These are phyloP conservation scores for Harpagus bidentatus DNA, from an alignment of 2,113 vertebrate species.

Conservation along the genomic window DNA sequence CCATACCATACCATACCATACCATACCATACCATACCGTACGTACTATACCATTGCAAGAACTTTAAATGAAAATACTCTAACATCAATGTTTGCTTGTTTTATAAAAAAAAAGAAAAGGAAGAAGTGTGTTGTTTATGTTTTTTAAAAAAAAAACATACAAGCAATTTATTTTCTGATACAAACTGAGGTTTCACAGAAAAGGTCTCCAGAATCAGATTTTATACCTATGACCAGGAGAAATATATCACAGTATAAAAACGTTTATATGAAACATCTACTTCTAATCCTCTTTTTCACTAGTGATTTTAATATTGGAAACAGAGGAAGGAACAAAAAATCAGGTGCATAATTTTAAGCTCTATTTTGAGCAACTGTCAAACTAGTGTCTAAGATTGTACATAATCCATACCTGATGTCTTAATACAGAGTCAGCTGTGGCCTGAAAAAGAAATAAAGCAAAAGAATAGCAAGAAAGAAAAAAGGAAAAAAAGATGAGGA, in stretches of 20 bases:
- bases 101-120: neutral
- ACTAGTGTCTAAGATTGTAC: neutral
- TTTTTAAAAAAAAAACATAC: neutral
- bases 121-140: neutral
- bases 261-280: neutral
- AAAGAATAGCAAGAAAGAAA: neutral
- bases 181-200: neutral
- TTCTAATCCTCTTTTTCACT: neutral
- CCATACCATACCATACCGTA: neutral
- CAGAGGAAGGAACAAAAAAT: neutral
- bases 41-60: neutral
- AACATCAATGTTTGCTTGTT: neutral
- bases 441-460: neutral
- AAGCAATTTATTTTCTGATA: neutral
- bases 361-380: neutral
- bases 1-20: neutral
- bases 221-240: neutral
- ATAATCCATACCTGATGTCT: neutral
- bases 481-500: neutral
- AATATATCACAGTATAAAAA: neutral
- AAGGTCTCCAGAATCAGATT: neutral
- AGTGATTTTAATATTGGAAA: neutral
- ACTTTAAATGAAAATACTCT: neutral
- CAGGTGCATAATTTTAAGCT: neutral
- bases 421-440: neutral